A percentile compares a stretch with the other conserved stretches of the same genome.
Evolutionary conservation across 2,888 invertebrate species (phyloP).

Genomic region (Tetrapedia diversipes): DNA sequence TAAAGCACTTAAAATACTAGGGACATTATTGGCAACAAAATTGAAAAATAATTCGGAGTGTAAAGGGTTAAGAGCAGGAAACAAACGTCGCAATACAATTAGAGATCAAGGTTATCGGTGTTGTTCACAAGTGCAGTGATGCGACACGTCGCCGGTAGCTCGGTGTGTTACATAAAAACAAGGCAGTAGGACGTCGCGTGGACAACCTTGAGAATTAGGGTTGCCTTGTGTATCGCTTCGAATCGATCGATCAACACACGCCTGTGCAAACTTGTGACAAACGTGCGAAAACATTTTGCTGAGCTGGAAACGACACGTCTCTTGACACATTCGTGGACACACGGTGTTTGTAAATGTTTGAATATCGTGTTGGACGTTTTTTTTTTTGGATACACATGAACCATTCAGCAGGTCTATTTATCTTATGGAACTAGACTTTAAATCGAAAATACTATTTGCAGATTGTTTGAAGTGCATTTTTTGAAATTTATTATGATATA

Average conservation of each 20-base stretch:
- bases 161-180: conserved; percentile 23
- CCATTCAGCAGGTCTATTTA: too few relatives aligned
- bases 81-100: conserved; percentile 1
- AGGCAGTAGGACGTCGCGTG: not conserved
- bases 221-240: not conserved
- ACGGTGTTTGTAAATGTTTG: too few relatives aligned
- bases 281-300: conserved; percentile 11
- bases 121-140: conserved; percentile 25
- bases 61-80: too few relatives aligned
- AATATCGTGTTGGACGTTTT: too few relatives aligned
- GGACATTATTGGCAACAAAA: too few relatives aligned
- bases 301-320: not conserved
- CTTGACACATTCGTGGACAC: not conserved
- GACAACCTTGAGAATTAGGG: conserved; percentile 19
- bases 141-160: conserved; percentile 19
- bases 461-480: too few relatives aligned
- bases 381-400: too few relatives aligned
- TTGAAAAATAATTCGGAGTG: too few relatives aligned
- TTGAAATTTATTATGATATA: too few relatives aligned
- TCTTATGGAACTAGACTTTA: too few relatives aligned
- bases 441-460: too few relatives aligned
- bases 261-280: not conserved
- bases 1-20: too few relatives aligned
- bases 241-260: not conserved
- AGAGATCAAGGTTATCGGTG: conserved; percentile 16